These are phyloP conservation scores for Sarcophaga peregrina DNA, from an alignment of 1,140 invertebrate genomes.

Conservation along the genomic window DNA sequence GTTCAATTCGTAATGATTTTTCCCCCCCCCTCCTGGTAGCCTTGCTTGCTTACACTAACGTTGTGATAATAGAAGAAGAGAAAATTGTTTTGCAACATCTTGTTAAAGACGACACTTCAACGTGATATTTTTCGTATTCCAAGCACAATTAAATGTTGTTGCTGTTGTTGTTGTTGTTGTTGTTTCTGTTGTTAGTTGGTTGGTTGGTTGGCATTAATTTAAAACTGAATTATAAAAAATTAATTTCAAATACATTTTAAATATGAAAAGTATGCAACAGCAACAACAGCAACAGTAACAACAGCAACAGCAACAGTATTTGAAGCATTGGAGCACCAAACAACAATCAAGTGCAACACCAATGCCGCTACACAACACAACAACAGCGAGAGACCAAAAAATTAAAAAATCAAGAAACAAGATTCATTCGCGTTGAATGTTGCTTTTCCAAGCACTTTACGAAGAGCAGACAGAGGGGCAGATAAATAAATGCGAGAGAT, in stretches of 20 bases:
- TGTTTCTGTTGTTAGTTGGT: too few relatives aligned
- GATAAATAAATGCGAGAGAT: too few relatives aligned
- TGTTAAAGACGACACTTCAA: too few relatives aligned
- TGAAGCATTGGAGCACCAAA: background rate
- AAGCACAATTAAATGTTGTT: background rate
- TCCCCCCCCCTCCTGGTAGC: too few relatives aligned
- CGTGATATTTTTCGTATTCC: too few relatives aligned
- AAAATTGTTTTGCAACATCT: background rate
- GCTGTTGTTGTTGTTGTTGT: background rate
- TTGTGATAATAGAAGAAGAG: background rate
- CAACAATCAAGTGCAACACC: background rate
- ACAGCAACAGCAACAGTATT: slow-evolving; percentile 23
- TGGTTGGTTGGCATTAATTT: background rate
- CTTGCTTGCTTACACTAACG: background rate
- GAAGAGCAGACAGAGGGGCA: too few relatives aligned
- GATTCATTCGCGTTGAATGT: too few relatives aligned
- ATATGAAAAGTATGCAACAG: slow-evolving; percentile 32
- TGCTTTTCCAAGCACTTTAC: too few relatives aligned
- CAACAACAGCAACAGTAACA: slow-evolving; percentile 11
- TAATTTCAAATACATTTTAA: slow-evolving; percentile 30
- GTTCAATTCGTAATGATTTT: background rate
- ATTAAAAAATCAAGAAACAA: too few relatives aligned
- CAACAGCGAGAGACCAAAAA: background rate
- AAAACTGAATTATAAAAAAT: slow-evolving; percentile 23
- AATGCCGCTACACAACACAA: background rate